phyloP scores from a whole-genome alignment of 2,113 vertebrate species.

The Phrynosoma platyrhinos region DNA sequence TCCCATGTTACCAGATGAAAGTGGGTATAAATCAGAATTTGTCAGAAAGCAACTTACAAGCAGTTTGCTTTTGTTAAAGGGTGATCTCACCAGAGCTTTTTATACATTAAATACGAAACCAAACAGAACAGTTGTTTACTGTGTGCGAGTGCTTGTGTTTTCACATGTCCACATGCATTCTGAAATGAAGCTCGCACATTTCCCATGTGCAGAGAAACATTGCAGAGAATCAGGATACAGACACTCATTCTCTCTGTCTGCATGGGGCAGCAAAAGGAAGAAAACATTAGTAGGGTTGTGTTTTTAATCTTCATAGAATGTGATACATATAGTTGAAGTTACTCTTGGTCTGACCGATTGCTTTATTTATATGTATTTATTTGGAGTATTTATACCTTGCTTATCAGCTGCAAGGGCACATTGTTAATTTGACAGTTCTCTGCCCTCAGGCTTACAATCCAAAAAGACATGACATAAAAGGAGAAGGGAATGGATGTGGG shows the following conservation, averaged over 20 bases:
- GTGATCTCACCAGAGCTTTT: neutral
- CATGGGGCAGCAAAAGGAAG: neutral
- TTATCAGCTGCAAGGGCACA: no score
- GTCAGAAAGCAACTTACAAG: neutral
- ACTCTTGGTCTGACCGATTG: neutral
- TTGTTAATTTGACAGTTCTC: no score
- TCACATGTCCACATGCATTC: neutral
- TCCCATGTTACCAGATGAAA: neutral
- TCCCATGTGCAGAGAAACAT: neutral
- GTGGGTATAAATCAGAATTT: neutral
- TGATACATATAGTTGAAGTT: neutral
- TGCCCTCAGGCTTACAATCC: no score
- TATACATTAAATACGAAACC: neutral
- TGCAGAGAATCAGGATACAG: neutral
- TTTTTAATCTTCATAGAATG: neutral
- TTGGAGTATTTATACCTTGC: no score
- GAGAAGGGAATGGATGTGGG: no score
- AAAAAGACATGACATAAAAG: no score
- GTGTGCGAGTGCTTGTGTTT: neutral
- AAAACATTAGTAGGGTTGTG: neutral
- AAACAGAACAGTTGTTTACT: neutral
- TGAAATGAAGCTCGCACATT: neutral
- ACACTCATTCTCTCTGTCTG: neutral
- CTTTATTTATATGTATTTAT: no score
- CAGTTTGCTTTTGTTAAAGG: constrained; percentile 1